These are phyloP conservation scores for Diarsia brunnea DNA, from an alignment of 2,888 invertebrate genomes.

Conservation along the genomic window DNA sequence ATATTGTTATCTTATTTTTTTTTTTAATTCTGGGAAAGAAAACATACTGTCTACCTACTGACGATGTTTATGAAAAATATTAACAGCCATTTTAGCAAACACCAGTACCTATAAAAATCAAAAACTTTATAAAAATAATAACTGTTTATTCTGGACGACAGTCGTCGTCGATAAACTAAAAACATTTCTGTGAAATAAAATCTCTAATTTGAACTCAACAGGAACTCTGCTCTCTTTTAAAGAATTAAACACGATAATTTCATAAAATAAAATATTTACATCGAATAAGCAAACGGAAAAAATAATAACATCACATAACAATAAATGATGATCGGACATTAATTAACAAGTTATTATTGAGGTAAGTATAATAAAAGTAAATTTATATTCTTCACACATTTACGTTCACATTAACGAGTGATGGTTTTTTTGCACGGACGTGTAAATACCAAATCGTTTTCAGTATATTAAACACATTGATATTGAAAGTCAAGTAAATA, in stretches of 20 bases:
- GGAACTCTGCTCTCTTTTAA: neutral
- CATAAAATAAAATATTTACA: conserved; percentile 2
- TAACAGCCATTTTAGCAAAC: neutral
- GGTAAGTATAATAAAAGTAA: neutral
- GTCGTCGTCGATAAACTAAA: neutral
- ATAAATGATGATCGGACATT: neutral
- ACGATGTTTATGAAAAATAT: neutral
- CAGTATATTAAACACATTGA: conserved; percentile 25
- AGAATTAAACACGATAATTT: neutral
- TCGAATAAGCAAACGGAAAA: neutral
- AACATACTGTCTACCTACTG: neutral
- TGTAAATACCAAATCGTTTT: conserved; percentile 38
- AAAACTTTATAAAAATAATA: neutral
- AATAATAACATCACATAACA: neutral
- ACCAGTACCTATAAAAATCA: neutral
- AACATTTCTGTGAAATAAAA: neutral
- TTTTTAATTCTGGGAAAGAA: no score
- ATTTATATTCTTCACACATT: neutral
- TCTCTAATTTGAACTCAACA: neutral
- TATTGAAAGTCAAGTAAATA: conserved; percentile 1
- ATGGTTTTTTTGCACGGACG: conserved; percentile 14
- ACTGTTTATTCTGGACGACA: neutral
- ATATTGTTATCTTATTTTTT: neutral
- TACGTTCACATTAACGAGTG: no score
- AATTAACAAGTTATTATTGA: neutral